Percentiles rank a stretch among this genome's conserved stretches.
Conservation (phyloP, 2,888 invertebrate species). For the Thecophora atra region DNA sequence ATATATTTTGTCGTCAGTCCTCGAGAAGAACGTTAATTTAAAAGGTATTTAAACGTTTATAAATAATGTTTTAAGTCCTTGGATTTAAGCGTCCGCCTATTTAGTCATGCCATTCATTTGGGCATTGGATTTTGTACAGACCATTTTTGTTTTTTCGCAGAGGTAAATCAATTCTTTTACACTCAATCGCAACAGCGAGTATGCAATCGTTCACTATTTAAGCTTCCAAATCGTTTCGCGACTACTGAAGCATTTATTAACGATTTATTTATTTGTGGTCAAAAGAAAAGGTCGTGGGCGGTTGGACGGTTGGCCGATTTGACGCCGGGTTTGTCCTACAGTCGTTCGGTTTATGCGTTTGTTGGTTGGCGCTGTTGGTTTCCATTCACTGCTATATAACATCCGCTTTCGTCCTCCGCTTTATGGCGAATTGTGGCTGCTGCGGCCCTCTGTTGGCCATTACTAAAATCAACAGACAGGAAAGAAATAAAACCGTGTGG, state of each 20-base stretch:
- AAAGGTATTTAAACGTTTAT: not conserved
- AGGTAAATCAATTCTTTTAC: not conserved
- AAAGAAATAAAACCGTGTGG: constrained; percentile 27
- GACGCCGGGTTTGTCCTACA: too few relatives aligned
- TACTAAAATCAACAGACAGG: constrained; percentile 30
- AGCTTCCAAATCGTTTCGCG: not conserved
- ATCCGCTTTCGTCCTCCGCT: not conserved
- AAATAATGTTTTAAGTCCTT: not conserved
- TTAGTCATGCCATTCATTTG: not conserved
- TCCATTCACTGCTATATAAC: too few relatives aligned
- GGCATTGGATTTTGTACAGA: not conserved
- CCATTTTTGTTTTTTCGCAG: not conserved
- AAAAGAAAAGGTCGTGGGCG: constrained; percentile 3
- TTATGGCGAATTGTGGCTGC: not conserved
- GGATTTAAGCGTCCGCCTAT: not conserved
- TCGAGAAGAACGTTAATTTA: too few relatives aligned
- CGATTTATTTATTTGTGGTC: constrained; percentile 20
- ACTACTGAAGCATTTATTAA: constrained; percentile 20
- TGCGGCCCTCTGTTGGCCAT: constrained; percentile 16
- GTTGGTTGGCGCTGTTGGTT: too few relatives aligned
- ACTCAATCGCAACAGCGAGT: not conserved
- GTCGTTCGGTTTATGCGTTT: too few relatives aligned
- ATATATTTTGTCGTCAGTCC: too few relatives aligned
- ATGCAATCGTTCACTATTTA: constrained; percentile 3
- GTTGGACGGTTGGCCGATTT: not conserved